Evolutionary conservation across 92 coral and sea anemone species (phyloP).

Genomic region (Zoanthus sansibaricus): DNA sequence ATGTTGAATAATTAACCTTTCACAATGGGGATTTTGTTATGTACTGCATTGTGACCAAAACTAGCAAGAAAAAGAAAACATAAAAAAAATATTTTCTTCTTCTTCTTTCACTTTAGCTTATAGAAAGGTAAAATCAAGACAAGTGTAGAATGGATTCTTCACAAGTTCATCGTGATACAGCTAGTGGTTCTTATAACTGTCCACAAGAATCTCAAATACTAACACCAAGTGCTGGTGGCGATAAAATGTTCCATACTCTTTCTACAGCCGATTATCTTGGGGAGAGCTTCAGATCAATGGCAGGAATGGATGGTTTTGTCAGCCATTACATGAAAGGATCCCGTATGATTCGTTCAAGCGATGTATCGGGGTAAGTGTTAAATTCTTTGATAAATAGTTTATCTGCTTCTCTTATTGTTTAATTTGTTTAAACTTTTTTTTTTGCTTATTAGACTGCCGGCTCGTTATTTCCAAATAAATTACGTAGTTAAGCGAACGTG

Average conservation of each 20-base stretch:
- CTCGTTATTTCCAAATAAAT: not conserved
- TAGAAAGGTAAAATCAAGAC: not conserved
- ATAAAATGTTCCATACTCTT: constrained; percentile 40
- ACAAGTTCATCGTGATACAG: not conserved
- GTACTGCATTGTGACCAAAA: too few species aligned
- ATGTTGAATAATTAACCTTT: too few species aligned
- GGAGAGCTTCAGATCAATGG: constrained; percentile 16
- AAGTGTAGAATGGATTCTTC: constrained; percentile 19
- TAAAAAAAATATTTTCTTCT: not conserved
- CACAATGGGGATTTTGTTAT: too few species aligned
- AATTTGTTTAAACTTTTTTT: not conserved
- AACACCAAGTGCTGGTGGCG: not conserved
- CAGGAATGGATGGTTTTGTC: constrained; percentile 31
- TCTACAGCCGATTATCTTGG: constrained; percentile 14
- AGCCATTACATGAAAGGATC: constrained; percentile 23
- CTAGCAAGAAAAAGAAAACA: not conserved
- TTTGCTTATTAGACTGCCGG: not conserved
- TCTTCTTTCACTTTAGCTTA: not conserved
- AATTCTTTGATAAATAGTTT: not conserved
- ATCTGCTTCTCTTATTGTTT: not conserved
- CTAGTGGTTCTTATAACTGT: not conserved
- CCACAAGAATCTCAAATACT: constrained; percentile 21
- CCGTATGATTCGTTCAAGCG: constrained; percentile 1
- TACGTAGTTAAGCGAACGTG: not conserved
- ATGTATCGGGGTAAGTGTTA: constrained; percentile 18